phyloP scores from a whole-genome alignment of 2,797 vertebrate species.

The Smutsia gigantea region DNA sequence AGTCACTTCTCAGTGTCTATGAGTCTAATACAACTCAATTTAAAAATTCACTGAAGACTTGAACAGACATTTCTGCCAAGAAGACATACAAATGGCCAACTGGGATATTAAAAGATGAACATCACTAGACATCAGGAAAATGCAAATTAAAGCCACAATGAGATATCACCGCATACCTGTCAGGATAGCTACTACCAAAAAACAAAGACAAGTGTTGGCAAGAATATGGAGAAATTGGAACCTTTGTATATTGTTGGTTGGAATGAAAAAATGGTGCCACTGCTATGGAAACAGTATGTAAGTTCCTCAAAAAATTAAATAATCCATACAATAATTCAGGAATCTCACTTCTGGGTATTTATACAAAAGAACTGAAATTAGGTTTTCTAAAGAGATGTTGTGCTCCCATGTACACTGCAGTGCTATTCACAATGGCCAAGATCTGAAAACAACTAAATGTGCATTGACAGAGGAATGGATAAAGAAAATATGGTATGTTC shows the following conservation, averaged over 20 bases:
- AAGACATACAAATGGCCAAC: background rate
- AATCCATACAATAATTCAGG: background rate
- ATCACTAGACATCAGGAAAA: background rate
- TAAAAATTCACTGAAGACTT: background rate
- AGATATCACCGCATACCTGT: background rate
- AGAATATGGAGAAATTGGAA: background rate
- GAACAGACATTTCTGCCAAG: background rate
- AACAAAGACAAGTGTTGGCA: background rate
- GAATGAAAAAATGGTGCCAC: background rate
- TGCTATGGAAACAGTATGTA: background rate
- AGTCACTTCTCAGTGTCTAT: no score
- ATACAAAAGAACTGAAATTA: background rate
- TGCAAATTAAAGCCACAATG: background rate
- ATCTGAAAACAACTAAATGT: background rate
- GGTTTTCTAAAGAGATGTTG: background rate
- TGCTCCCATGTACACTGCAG: background rate
- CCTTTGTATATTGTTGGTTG: background rate
- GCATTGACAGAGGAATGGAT: background rate
- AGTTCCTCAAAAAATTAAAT: background rate
- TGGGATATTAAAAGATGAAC: background rate
- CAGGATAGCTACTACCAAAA: background rate
- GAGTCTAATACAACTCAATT: no score
- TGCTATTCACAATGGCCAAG: background rate
- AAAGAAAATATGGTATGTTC: background rate
- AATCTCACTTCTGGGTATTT: background rate